These are phyloP conservation scores for Nephrotoma appendiculata DNA, from an alignment of 2,888 invertebrate species.

Conservation along the genomic window DNA sequence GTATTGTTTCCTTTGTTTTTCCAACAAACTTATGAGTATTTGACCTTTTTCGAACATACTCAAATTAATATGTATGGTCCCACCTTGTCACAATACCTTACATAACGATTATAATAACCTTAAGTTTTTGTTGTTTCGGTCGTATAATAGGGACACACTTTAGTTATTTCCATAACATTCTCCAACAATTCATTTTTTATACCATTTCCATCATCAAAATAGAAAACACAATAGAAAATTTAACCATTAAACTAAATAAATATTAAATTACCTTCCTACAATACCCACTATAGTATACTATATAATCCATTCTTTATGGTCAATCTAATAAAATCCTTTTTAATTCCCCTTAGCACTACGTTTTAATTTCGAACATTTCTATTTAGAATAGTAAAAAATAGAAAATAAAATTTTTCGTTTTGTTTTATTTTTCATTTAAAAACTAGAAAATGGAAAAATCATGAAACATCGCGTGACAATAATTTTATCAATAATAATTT, in stretches of 20 bases:
- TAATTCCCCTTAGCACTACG: neutral
- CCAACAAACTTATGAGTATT: neutral
- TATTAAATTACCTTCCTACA: neutral
- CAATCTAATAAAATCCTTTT: neutral
- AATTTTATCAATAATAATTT: neutral
- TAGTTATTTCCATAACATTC: neutral
- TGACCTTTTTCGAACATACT: neutral
- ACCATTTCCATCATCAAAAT: neutral
- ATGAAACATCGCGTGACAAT: neutral
- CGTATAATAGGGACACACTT: neutral
- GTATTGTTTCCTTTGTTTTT: neutral
- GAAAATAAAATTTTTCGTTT: neutral
- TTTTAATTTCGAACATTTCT: neutral
- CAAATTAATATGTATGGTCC: neutral
- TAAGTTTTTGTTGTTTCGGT: neutral
- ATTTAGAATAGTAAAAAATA: neutral
- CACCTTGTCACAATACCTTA: neutral
- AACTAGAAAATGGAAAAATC: neutral
- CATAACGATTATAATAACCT: neutral
- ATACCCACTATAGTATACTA: neutral
- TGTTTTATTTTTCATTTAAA: neutral
- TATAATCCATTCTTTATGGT: neutral
- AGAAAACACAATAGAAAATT: neutral
- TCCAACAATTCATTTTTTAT: neutral
- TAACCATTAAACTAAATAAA: neutral